A percentile compares a stretch with the other conserved stretches of the same genome.
Conservation (phyloP, 2,113 vertebrate species). For the Hiodon alosoides region DNA sequence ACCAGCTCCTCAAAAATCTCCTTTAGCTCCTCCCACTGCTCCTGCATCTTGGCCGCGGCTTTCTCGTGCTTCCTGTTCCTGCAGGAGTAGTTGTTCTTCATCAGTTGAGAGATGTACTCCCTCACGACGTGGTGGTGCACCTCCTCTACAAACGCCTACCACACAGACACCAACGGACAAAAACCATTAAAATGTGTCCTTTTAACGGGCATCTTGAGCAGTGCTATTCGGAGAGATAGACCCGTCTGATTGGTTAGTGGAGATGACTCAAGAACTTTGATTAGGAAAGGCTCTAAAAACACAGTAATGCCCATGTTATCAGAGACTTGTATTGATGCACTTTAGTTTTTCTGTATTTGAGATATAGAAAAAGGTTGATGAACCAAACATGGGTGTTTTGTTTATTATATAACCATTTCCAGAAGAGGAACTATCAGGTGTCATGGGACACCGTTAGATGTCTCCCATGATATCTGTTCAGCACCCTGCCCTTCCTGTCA, state of each 20-base stretch:
- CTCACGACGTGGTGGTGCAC: slow-evolving; percentile 50
- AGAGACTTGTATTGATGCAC: too few relatives aligned
- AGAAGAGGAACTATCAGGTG: too few relatives aligned
- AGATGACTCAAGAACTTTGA: too few relatives aligned
- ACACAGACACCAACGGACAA: slow-evolving; percentile 20
- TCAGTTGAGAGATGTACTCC: slow-evolving; percentile 61
- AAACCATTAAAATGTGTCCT: not conserved
- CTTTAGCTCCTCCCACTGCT: slow-evolving; percentile 45
- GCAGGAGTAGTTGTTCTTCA: slow-evolving; percentile 60
- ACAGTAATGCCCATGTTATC: too few relatives aligned
- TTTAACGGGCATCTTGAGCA: too few relatives aligned
- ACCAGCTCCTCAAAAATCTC: slow-evolving; percentile 55
- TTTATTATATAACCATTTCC: too few relatives aligned
- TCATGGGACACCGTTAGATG: not conserved
- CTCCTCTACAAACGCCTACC: slow-evolving; percentile 47
- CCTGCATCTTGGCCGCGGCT: slow-evolving; percentile 46
- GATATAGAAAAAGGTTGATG: too few relatives aligned
- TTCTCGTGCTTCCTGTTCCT: slow-evolving; percentile 58
- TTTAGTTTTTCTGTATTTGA: too few relatives aligned
- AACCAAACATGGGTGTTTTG: too few relatives aligned
- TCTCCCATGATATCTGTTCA: not conserved
- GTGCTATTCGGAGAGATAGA: too few relatives aligned
- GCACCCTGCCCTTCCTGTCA: not conserved
- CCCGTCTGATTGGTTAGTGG: too few relatives aligned
- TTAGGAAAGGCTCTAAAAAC: too few relatives aligned